Base-by-base conservation (phyloP, 2,888 invertebrate genomes). In the Maniola hyperantus region DNA sequence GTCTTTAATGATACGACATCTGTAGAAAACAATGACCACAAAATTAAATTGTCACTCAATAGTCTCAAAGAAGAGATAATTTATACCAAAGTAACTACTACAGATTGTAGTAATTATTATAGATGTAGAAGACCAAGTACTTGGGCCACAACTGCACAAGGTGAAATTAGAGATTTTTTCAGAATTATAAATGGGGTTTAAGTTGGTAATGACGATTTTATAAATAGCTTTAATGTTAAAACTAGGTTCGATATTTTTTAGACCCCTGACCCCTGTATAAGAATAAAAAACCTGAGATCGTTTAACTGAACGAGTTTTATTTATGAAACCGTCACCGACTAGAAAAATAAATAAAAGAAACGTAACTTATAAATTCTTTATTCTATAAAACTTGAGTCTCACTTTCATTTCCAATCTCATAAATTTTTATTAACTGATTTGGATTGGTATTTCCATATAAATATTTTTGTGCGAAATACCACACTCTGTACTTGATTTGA, bases 121-220 rank as follows among this genome's bases (percentile, higher is more conserved):
- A 18, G 67, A 11, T 80, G 79, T 68, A 66, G 62, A n/a, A 73
- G 78, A 66, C 82, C 81, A 10, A 11, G 15, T 2, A 73, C 80
- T 0, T 85, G 83, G 84, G 60, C 60, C 0, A 84, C 84, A 0
- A 84, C 84, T 8, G 65, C 42, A 2, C 79, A 73, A 55, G 84
- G 84, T 2, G 84, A 84, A 76, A 83, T 81, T 0, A 77, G 84
- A 71, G 87, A 85, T 65, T 83, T 85, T 54, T 82, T 72, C 61
- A 78, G 82, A 42, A 54, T 46, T 39, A n/a, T 53, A n/a, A 54
- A 60, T 48, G 60, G 48, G 5, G 20, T 18, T 42, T 54, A 54
- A 18, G 2, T 6, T 11, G 6, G 50, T 8, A 48, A 6, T 18
- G 39, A 42, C 39, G 39, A 42, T 36, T 36, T 8, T 8, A 36